A percentile compares a stretch with the other conserved stretches of the same genome.
Evolutionary conservation across 2,797 vertebrate genomes (phyloP).

Genomic region (Rhynchonycteris naso): DNA sequence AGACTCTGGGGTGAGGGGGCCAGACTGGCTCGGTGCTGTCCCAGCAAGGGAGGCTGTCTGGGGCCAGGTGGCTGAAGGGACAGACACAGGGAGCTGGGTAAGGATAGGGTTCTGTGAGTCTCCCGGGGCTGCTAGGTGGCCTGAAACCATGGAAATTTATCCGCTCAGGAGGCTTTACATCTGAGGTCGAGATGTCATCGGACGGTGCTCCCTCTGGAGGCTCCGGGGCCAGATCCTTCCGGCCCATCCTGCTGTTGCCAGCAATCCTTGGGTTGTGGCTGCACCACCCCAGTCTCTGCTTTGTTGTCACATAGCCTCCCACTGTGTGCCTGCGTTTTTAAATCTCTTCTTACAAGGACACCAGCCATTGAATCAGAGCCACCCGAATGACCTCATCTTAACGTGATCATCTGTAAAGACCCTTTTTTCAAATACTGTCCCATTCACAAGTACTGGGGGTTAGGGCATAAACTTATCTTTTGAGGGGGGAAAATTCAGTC

Average conservation of each 20-base stretch:
- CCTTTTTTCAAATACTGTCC: not conserved
- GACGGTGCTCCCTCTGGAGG: not conserved
- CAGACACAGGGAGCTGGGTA: accelerated
- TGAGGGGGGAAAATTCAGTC: not conserved
- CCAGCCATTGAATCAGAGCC: not conserved
- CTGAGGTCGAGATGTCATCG: not conserved
- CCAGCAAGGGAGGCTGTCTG: not conserved
- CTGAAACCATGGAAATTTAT: not conserved
- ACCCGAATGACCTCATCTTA: not conserved
- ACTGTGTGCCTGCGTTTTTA: not conserved
- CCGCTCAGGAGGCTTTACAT: not conserved
- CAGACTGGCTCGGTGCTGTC: not conserved
- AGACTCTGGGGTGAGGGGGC: not conserved
- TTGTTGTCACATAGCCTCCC: not conserved
- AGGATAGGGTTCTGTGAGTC: not conserved
- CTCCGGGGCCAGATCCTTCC: not conserved
- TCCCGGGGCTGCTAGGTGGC: not conserved
- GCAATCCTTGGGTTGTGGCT: not conserved
- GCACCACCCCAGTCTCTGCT: not conserved
- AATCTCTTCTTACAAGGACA: not conserved
- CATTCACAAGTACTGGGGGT: not conserved
- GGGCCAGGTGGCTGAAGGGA: not conserved
- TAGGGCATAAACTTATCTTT: not conserved
- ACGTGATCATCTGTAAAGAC: not conserved
- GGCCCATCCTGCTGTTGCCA: not conserved